Conservation (phyloP, 2,888 invertebrate species). For the Nasonia oneida region DNA sequence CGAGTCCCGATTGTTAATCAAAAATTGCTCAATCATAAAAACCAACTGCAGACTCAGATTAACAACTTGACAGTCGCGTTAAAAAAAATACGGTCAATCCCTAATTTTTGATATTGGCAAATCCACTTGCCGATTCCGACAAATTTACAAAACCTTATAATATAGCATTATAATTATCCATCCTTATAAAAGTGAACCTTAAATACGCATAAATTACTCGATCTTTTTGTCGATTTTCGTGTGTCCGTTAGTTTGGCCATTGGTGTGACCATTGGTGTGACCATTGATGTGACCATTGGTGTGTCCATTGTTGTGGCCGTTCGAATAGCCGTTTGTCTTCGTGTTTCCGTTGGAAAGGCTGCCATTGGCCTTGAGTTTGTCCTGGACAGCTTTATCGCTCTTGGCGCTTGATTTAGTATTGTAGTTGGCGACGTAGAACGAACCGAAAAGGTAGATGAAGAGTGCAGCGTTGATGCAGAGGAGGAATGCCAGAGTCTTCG, state of each 20-base stretch:
- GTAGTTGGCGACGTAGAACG: conserved; percentile 87
- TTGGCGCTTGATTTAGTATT: conserved; percentile 53
- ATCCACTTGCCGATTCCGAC: not conserved
- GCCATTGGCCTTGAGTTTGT: conserved; percentile 1
- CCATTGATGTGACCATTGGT: conserved; percentile 40
- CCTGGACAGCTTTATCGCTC: conserved; percentile 19
- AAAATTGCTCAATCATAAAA: not conserved
- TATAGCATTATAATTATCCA: not conserved
- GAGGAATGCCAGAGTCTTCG: conserved; percentile 85
- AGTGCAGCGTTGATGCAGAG: conserved; percentile 85
- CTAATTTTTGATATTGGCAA: not conserved
- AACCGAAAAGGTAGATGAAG: conserved; percentile 89
- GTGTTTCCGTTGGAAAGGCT: not conserved
- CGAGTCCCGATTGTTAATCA: not conserved
- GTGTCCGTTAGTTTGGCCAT: conserved; percentile 28
- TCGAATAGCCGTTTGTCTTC: conserved; percentile 29
- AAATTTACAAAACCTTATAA: not conserved
- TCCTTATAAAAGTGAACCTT: not conserved
- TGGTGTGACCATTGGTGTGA: not conserved
- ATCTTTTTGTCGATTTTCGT: conserved; percentile 30
- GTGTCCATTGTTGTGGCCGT: conserved; percentile 9
- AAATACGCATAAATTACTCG: conserved; percentile 28
- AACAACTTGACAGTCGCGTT: not conserved
- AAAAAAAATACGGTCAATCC: not conserved
- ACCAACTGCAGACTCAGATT: not conserved